Base-by-base conservation (phyloP, 2,113 vertebrate species). In the Myxocyprinus asiaticus region DNA sequence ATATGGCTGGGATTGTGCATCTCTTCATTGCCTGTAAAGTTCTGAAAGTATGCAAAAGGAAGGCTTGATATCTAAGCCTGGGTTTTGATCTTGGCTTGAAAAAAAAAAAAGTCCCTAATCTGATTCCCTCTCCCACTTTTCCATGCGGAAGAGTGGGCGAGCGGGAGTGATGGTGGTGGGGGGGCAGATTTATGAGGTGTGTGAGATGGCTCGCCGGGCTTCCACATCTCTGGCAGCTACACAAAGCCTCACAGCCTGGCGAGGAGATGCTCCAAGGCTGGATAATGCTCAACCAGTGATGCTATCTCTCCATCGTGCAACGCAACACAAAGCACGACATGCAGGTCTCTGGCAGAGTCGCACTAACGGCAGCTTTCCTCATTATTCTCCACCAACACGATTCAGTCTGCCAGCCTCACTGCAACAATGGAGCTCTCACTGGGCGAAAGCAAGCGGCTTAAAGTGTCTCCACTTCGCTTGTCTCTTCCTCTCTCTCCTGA, bases 51-150 rank as follows among this genome's bases (percentile, higher is more conserved):
- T 86, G 91, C 88, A 92, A 89, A 92, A 91, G 87, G 33, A 87
- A 79, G 88, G 84, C 82, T 88, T 87, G 91, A 91, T 93, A 90
- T 85, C 90, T 82, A 88, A 88, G 88, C 88, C 82, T 76, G 75
- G 82, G 86, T 91, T 91, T 88, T 91, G 88, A 88, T 88, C 86
- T 87, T 70, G 81, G 82, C 90, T 89, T 86, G 88, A 5, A 8
- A 65, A 65, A 50, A n/a, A 88, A 89, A 88, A 90, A 88, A 87
- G 82, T 84, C 85, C 84, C 83, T 91, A 92, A 92, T 92, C 90
- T 92, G 87, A 91, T 92, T 88, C 88, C 81, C 79, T 85, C 88
- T 87, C 81, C 87, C 82, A 85, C 86, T 85, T 89, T 90, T 83
- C 85, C 78, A 9, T 50, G 82, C 86, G 67, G 70, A 78, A 85